Evolutionary conservation across 2,888 invertebrate species (phyloP), one percentile per base, ranked within the genome.

Genomic region (Rutpela maculata): DNA sequence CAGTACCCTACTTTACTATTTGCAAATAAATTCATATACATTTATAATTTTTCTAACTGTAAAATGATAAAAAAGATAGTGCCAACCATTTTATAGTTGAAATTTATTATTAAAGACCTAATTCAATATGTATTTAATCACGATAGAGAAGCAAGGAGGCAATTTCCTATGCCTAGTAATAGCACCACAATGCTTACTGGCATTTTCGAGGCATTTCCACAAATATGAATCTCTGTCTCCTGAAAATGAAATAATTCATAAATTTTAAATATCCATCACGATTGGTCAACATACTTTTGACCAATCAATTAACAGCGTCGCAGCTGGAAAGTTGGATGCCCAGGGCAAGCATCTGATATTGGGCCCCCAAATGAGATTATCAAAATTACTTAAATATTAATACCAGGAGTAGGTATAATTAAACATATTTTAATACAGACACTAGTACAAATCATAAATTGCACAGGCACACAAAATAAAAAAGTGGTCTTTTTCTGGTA

Each of bases 171-270:
- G 77, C 85, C 86, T 81, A 87, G 75, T 73, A 86, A 70, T 73
- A 86, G 65, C 76, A 77, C 76, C 59, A 80, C 62, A 69, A 82
- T 77, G 75, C 79, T 84, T 69, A 78, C 73, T 62, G 80, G 68
- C 73, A 85, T 80, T 69, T 84, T 82, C 72, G 87, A 84, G 81
- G 92, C 91, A 3, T 86, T 86, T 79, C 93, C 93, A 86, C 93
- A 93, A 35, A 93, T 92, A 82, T 91, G 92, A 82, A 94, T 94
- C 88, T 93, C 93, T 82, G 92, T 93, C 91, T 93, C 93, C 93
- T 93, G 88, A 43, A 90, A 88, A 77, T 74, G 78, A 75, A 50
- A 50, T 6, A 50, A 5, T n/a, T n/a, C 4, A 17, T 43, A 12
- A 43, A 43, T 43, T 15, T 11, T 43, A 11, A 43, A 43, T 43